Evolutionary conservation across 1,140 invertebrate species (phyloP), one percentile per base, ranked within the genome.

Genomic region (Drosophila malerkotliana): DNA sequence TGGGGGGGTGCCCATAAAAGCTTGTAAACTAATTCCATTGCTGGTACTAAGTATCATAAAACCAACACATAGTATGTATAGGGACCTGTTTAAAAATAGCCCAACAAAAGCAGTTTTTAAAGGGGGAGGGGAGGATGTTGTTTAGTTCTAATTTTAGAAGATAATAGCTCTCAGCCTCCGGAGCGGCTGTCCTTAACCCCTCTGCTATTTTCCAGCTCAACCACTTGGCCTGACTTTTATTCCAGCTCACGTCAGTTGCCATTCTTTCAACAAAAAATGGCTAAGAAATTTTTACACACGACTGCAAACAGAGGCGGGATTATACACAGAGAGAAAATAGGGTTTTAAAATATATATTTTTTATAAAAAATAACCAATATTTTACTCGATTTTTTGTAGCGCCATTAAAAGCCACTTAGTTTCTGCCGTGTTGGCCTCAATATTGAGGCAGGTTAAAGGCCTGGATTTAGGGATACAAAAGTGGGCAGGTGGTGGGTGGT

Each of bases 141-240:
- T 59, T 45, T 72, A 6, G n/a, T 14, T 59, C 68, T 72, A 83
- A 66, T 49, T 76, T 72, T 83, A 82, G 79, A 77, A 63, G 41
- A 68, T 55, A 68, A 78, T 78, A 54, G 52, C 71, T 45, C 44
- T 37, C 59, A 76, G 58, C 37, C 55, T 71, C 62, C 55, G 28
- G 48, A 64, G 37, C 37, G 14, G 6, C 24, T 37, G 45, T 45
- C 5, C 1, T 7, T 2, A 34, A 45, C 28, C 45, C 53, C 18
- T 18, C 18, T 18, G 18, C 1, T 18, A 18, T 18, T 18, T 18
- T 18, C 18, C 18, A 18, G 18, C 18, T 52, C 15, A 34, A 18
- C 64, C 58, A 79, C 79, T 83, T 79, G 71, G 60, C 57, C 24
- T 44, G 53, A 57, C 44, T 49, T 41, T 79, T 84, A 74, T 85